Evolutionary conservation across 2,797 vertebrate genomes (phyloP), one percentile per base, ranked within the genome.

Genomic region (Acanthiza pusilla): DNA sequence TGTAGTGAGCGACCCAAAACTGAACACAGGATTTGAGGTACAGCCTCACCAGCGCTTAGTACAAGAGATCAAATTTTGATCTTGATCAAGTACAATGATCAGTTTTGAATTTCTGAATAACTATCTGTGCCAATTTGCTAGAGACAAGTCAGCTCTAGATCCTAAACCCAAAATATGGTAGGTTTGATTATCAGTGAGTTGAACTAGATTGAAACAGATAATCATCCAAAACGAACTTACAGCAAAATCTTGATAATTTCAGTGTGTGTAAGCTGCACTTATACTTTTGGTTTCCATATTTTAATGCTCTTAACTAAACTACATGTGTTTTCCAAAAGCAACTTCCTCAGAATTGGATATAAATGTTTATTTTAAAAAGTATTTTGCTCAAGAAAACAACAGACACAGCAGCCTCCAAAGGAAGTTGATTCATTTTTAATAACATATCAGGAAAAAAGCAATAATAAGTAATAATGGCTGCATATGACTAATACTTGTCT

Each of bases 1-100:
- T 58, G n/a, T 18, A 29, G 53, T 30, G 45, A 47, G 45, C 3
- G 7, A 5, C 43, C 14, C 12, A 57, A 76, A 50, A 51, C 7
- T 45, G 25, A 13, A 5, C 8, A 14, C 2, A 4, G 25, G 5
- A 47, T 40, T 51, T 50, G 25, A 76, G 12, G 5, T 34, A 25
- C 38, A 12, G 7, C 29, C 25, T 57, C 38, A 11, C 6, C 51
- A 77, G 12, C 23, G 36, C 4, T 0, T 0, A 45, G 7, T 12
- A 34, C 10, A 19, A 83, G n/a, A 65, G 22, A 58, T 10, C 7
- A 27, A 25, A 17, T 30, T 71, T 65, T 40, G n/a, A 45, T 70
- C 55, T 63, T 57, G 8, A 47, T 55, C 36, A 38, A 6, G 23
- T n/a, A 10, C 16, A 45, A 45, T 57, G 26, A 54, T 40, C 9